A percentile compares a stretch with the other conserved stretches of the same genome.
Conservation (phyloP, 2,797 vertebrate species). For the Gambelia wislizenii region DNA sequence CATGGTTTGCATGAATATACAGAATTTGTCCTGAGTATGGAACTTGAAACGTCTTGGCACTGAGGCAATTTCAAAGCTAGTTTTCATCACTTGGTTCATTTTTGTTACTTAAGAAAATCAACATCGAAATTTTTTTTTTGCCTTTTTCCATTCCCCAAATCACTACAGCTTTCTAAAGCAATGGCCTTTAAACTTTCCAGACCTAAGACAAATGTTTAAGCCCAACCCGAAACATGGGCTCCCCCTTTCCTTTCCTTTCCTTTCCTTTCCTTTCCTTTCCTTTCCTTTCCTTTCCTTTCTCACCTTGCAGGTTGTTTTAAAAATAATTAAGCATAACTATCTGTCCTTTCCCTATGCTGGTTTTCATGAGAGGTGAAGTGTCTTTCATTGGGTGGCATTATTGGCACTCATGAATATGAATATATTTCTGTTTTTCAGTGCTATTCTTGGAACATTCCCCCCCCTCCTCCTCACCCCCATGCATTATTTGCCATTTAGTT, state of each 20-base stretch:
- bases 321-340: background rate
- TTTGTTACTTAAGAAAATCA: conserved; percentile 17
- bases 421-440: background rate
- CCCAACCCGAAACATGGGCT: background rate
- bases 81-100: background rate
- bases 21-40: background rate
- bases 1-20: background rate
- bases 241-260: background rate
- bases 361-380: background rate
- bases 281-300: background rate
- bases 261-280: background rate
- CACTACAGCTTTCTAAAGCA: background rate
- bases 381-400: background rate
- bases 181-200: conserved; percentile 18
- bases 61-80: background rate
- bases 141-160: background rate
- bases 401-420: background rate
- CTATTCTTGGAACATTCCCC: background rate
- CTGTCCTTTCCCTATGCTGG: no score
- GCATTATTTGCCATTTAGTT: background rate
- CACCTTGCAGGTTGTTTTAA: background rate
- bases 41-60: conserved; percentile 1
- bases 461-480: no score
- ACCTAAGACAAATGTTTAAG: background rate
- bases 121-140: background rate